Evolutionary conservation across 2,797 vertebrate species (phyloP).

Genomic region (Octomys mimax): DNA sequence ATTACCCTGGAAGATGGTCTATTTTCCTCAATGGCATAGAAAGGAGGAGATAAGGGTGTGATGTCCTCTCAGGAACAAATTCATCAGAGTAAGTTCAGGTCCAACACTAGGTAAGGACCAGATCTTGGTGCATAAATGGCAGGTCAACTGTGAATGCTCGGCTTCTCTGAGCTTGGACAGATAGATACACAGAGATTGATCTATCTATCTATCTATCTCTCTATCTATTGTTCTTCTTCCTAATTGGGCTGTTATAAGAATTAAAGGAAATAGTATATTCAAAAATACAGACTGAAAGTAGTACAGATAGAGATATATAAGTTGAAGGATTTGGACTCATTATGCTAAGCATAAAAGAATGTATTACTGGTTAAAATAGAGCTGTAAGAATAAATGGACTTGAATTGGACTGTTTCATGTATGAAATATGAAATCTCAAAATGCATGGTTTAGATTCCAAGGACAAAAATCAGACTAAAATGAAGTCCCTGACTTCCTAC

Average conservation of each 20-base stretch:
- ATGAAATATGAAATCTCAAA: conserved; percentile 56
- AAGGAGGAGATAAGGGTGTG: not conserved
- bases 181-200: not conserved
- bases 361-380: conserved; percentile 35
- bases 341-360: not conserved
- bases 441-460: conserved; percentile 53
- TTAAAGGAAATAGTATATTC: conserved; percentile 24
- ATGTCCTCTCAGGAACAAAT: not conserved
- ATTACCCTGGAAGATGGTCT: conserved; percentile 44
- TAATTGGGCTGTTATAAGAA: not conserved
- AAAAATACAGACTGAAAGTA: conserved; percentile 35
- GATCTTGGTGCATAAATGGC: not conserved
- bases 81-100: not conserved
- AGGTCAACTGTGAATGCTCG: not conserved
- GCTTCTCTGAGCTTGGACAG: not conserved
- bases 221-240: not conserved
- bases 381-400: conserved; percentile 46
- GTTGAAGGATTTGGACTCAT: conserved; percentile 1
- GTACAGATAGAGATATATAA: not conserved
- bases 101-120: not conserved
- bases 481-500: conserved; percentile 12
- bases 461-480: conserved; percentile 56
- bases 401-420: conserved; percentile 32
- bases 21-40: not conserved
- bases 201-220: too few relatives aligned